Evolutionary conservation across 2,797 vertebrate genomes (phyloP).

Genomic region (Silurus aristotelis): DNA sequence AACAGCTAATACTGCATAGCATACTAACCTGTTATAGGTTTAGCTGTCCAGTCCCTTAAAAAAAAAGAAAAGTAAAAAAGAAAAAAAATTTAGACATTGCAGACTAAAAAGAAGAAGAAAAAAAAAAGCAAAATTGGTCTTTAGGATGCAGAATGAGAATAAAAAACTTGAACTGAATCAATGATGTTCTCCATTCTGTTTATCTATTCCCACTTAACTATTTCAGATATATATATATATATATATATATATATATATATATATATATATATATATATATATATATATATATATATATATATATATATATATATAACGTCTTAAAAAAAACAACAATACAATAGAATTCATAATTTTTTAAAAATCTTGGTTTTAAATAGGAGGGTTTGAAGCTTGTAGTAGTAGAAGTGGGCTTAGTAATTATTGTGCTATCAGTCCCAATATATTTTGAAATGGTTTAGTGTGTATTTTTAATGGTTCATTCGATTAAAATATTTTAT

Average conservation of each 20-base stretch:
- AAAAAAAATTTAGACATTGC: neutral
- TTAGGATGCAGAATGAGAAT: neutral
- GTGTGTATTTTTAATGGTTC: too few species aligned
- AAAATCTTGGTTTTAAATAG: neutral
- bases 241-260: too few species aligned
- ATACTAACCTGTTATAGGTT: slow-evolving; percentile 96
- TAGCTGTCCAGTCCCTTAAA: slow-evolving; percentile 87
- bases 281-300: too few species aligned
- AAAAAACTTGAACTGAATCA: too few species aligned
- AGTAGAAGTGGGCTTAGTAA: neutral
- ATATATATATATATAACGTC: too few species aligned
- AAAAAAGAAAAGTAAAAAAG: slow-evolving; percentile 64
- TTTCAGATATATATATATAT: too few species aligned
- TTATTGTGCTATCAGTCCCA: neutral
- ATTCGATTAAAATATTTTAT: too few species aligned
- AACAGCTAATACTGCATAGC: neutral
- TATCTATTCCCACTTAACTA: too few species aligned
- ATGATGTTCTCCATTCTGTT: too few species aligned
- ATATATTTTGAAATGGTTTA: neutral
- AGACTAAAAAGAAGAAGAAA: neutral
- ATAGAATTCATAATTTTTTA: too few species aligned
- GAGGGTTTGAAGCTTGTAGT: neutral
- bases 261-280: too few species aligned
- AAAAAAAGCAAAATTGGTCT: neutral
- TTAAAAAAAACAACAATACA: too few species aligned